phyloP scores from a whole-genome alignment of 2,113 vertebrate genomes.

The Setophaga kirtlandii region DNA sequence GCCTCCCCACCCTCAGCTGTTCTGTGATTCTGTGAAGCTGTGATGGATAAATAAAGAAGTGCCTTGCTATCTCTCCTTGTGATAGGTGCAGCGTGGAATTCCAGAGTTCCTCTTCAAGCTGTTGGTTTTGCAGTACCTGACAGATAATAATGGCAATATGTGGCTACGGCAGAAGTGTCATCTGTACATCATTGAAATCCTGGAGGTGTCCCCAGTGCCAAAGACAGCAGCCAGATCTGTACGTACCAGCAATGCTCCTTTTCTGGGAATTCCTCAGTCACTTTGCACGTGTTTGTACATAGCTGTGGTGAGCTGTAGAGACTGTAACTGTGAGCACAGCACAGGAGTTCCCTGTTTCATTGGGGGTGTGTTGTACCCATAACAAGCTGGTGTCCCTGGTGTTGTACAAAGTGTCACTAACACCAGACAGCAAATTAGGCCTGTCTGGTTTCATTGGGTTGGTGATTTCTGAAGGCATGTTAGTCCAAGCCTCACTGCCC shows the following conservation, averaged over 20 bases:
- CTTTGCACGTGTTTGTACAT: fast-evolving
- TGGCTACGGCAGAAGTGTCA: constrained; percentile 87
- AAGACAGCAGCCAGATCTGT: constrained; percentile 71
- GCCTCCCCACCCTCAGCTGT: background rate
- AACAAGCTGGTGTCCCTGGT: background rate
- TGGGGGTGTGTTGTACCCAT: fast-evolving
- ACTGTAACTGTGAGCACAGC: background rate
- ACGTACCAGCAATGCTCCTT: background rate
- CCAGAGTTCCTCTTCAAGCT: constrained; percentile 92
- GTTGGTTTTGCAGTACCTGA: constrained; percentile 85
- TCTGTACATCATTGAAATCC: constrained; percentile 88
- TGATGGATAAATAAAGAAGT: background rate
- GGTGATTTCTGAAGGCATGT: background rate
- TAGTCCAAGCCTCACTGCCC: background rate
- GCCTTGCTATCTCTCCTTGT: background rate
- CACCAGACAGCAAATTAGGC: background rate
- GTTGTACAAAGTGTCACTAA: background rate
- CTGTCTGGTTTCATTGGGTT: background rate
- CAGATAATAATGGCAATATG: constrained; percentile 84
- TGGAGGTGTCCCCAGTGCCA: constrained; percentile 63
- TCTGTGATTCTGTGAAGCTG: background rate
- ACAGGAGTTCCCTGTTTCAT: background rate
- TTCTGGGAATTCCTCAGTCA: background rate
- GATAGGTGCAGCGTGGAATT: constrained; percentile 86
- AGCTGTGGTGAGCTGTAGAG: background rate